These are phyloP conservation scores for Exephanes ischioxanthus DNA, from an alignment of 2,888 invertebrate genomes.

Conservation along the genomic window DNA sequence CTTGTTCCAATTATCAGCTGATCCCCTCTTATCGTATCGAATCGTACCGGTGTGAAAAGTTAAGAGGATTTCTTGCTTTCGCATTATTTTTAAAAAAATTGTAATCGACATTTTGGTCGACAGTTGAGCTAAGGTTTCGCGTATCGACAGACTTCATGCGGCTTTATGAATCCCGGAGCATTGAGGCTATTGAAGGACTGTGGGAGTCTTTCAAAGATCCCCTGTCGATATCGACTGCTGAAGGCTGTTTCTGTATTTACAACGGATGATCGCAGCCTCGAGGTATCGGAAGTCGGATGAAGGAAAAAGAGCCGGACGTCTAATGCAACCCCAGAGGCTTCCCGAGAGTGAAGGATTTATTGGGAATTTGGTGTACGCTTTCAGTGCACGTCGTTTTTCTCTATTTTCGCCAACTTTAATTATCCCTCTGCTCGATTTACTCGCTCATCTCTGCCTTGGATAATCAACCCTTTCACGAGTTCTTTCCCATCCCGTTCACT, in stretches of 20 bases:
- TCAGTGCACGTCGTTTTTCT: neutral
- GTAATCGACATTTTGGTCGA: neutral
- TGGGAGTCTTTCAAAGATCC: neutral
- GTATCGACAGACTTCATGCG: neutral
- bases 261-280: conserved; percentile 1
- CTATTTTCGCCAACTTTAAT: conserved; percentile 17
- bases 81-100: neutral
- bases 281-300: conserved; percentile 2
- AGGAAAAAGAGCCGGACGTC: neutral
- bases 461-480: conserved; percentile 11
- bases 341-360: neutral
- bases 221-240: neutral
- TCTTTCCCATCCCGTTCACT: conserved; percentile 13
- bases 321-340: neutral
- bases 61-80: no score
- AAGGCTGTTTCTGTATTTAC: conserved; percentile 27
- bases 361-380: neutral
- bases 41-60: neutral
- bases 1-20: neutral
- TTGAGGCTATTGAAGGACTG: neutral
- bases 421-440: conserved; percentile 18
- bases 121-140: neutral
- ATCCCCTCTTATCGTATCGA: neutral
- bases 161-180: neutral
- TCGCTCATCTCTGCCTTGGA: conserved; percentile 1